Evolutionary conservation across 2,888 invertebrate genomes (phyloP).

Genomic region (Drosophila fulvimacula): DNA sequence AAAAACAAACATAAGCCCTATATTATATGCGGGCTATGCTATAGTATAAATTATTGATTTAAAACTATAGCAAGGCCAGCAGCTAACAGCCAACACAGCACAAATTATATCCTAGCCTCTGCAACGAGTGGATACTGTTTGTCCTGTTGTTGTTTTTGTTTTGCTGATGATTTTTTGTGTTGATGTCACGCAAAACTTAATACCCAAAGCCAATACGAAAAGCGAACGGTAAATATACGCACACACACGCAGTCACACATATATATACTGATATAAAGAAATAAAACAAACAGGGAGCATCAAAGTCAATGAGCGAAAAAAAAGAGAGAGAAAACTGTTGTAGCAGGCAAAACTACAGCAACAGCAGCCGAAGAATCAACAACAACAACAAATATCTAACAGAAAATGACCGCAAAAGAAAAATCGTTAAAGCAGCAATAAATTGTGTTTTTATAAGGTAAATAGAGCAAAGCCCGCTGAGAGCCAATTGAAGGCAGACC

Average conservation of each 20-base stretch:
- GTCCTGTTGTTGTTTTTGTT: conserved; percentile 24
- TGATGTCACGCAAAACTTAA: conserved; percentile 73
- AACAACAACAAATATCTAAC: conserved; percentile 28
- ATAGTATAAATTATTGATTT: conserved; percentile 72
- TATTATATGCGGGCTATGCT: conserved; percentile 24
- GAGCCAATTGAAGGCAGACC: conserved; percentile 73
- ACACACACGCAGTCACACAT: conserved; percentile 17
- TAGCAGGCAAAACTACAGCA: conserved; percentile 52
- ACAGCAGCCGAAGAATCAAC: conserved; percentile 25
- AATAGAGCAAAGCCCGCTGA: conserved; percentile 77
- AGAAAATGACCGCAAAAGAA: conserved; percentile 50
- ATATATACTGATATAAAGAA: conserved; percentile 11
- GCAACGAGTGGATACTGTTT: conserved; percentile 35
- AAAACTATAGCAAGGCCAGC: conserved; percentile 67
- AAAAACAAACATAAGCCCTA: conserved; percentile 8
- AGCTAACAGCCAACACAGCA: conserved; percentile 35
- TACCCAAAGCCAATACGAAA: conserved; percentile 60
- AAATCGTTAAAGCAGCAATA: conserved; percentile 75
- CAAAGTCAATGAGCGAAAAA: conserved; percentile 54
- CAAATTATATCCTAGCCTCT: conserved; percentile 50
- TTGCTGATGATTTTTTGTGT: conserved; percentile 50
- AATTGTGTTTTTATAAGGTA: conserved; percentile 80
- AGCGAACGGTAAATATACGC: conserved; percentile 40
- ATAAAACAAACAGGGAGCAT: conserved; percentile 50
- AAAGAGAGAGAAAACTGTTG: conserved; percentile 42